phyloP scores from a whole-genome alignment of 2,888 invertebrate genomes.

The Keiferia lycopersicella region DNA sequence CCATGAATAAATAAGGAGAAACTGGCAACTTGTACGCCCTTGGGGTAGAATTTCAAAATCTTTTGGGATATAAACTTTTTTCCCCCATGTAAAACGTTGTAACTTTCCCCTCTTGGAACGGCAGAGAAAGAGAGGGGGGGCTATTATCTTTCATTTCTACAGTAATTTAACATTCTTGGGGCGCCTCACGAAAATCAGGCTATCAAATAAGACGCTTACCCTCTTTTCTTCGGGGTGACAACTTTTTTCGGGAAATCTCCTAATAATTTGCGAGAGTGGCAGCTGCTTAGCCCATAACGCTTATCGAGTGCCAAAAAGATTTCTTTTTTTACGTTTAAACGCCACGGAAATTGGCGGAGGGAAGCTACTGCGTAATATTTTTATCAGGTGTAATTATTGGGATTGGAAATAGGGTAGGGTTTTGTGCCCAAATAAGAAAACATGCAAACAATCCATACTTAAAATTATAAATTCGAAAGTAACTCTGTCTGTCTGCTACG shows the following conservation, averaged over 20 bases:
- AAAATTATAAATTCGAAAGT: not conserved
- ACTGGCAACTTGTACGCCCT: constrained; percentile 54
- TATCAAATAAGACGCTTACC: constrained; percentile 74
- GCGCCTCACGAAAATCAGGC: constrained; percentile 73
- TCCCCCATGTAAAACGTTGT: constrained; percentile 56
- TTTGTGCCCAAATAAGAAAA: not conserved
- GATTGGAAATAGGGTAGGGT: not conserved
- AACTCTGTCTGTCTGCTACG: no score
- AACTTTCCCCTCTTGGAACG: constrained; percentile 57
- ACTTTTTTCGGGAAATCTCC: constrained; percentile 75
- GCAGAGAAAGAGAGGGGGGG: constrained; percentile 51
- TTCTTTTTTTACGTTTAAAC: constrained; percentile 42
- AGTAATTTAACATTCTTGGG: constrained; percentile 78
- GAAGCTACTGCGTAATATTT: constrained; percentile 25
- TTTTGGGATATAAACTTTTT: constrained; percentile 72
- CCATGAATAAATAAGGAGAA: constrained; percentile 76
- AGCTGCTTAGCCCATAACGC: constrained; percentile 76
- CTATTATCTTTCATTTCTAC: constrained; percentile 80
- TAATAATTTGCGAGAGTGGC: constrained; percentile 80
- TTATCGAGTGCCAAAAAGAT: constrained; percentile 62
- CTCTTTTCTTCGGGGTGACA: constrained; percentile 67
- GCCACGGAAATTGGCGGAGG: constrained; percentile 28
- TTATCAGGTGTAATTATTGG: constrained; percentile 26
- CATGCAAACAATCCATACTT: not conserved
- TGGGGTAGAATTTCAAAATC: constrained; percentile 68